Percentiles rank a stretch among this genome's conserved stretches.
Conservation (phyloP, 2,888 invertebrate genomes). For the Mesochorus sp. region DNA sequence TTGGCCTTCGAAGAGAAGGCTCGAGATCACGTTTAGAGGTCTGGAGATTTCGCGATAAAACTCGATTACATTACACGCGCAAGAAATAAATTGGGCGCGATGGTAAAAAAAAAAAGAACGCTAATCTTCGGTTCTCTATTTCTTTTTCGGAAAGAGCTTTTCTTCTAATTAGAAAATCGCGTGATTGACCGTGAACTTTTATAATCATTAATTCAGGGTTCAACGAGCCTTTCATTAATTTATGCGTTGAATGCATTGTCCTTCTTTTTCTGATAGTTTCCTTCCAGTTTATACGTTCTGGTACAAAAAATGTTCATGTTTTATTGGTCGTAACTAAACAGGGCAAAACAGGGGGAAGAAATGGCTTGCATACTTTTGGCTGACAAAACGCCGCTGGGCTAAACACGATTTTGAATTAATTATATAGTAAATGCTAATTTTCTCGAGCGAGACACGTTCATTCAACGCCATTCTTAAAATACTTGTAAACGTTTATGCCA, state of each 20-base stretch:
- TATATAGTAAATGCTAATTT: slow-evolving; percentile 34
- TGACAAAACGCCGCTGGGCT: too few relatives aligned
- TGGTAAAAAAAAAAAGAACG: not conserved
- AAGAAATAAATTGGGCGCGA: not conserved
- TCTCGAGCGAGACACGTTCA: not conserved
- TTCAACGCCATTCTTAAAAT: not conserved
- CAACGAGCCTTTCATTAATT: slow-evolving; percentile 5
- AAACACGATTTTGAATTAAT: slow-evolving; percentile 13
- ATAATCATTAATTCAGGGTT: slow-evolving; percentile 35
- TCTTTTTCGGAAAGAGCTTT: not conserved
- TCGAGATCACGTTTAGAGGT: too few relatives aligned
- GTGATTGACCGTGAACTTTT: not conserved
- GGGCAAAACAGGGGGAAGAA: too few relatives aligned
- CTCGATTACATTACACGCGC: slow-evolving; percentile 16
- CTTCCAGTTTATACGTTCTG: not conserved
- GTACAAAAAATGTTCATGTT: not conserved
- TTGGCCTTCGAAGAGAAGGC: too few relatives aligned
- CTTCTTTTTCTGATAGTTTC: not conserved
- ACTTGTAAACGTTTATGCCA: slow-evolving; percentile 25
- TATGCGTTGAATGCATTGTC: not conserved
- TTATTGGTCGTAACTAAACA: too few relatives aligned
- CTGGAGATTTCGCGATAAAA: slow-evolving; percentile 26
- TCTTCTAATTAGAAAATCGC: not conserved
- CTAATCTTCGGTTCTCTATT: not conserved
- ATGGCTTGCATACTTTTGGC: too few relatives aligned